Conservation (phyloP, 2,797 vertebrate genomes). For the Oreortyx pictus region DNA sequence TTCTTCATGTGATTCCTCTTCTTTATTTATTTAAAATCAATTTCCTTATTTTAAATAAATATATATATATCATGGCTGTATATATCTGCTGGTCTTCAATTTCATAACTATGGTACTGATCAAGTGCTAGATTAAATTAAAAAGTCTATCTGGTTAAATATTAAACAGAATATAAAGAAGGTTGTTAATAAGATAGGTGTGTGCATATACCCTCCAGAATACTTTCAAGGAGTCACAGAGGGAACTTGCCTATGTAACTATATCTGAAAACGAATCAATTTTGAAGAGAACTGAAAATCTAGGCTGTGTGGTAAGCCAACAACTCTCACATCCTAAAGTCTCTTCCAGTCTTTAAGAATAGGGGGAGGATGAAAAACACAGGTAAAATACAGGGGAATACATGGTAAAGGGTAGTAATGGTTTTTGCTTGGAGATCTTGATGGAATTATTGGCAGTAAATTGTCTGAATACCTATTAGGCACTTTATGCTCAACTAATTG, state of each 20-base stretch:
- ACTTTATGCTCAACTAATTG: background rate
- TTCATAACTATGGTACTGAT: background rate
- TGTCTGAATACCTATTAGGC: background rate
- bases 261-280: background rate
- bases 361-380: background rate
- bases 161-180: background rate
- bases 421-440: background rate
- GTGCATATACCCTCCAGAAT: background rate
- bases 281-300: background rate
- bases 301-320: background rate
- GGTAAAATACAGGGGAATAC: fast-evolving
- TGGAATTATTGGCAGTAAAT: background rate
- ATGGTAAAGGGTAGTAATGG: background rate
- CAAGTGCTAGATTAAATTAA: background rate
- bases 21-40: background rate
- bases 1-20: background rate
- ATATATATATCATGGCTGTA: background rate
- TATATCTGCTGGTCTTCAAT: background rate
- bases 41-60: background rate
- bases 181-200: background rate
- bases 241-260: background rate
- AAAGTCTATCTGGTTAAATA: background rate
- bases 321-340: background rate
- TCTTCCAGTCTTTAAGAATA: background rate
- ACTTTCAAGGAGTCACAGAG: background rate